Base-by-base conservation (phyloP, 2,113 vertebrate genomes). In the Dascyllus trimaculatus region DNA sequence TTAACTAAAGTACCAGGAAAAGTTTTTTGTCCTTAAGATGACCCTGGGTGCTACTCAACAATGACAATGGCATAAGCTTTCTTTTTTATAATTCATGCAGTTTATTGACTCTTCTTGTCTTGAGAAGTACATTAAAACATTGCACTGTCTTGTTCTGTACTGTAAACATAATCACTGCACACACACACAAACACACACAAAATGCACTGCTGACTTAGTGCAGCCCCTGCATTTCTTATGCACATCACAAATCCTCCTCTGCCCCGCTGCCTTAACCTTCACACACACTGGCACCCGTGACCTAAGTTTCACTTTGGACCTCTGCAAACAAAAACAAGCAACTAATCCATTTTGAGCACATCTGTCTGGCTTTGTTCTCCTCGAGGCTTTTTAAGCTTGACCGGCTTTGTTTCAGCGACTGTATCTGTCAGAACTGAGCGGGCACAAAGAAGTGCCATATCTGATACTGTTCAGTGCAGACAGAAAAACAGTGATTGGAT, bases 401-500 rank as follows among this genome's bases (percentile, higher is more conserved):
- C 65, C 62, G 76, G 66, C 65, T 81, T 87, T 46, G 18, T 75
- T 75, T 79, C 51, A 77, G 56, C 49, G 52, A 29, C 49, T 58
- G 22, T 65, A 60, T 84, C 82, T 61, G 60, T 71, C 75, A 57
- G 78, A 81, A 80, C 43, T 15, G 35, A 45, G 75, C 19, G 26
- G 29, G 45, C 71, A 46, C 68, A 22, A 59, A 64, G 64, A 76
- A 67, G 74, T 11, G 71, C 57, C 54, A 40, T 56, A 57, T 74
- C 46, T 57, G 52, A 66, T 68, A 35, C 46, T 18, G 66, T 60
- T 59, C 62, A 18, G 65, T 32, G 63, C 32, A 54, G 82, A 85
- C 65, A 51, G 56, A 45, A 45, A 56, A 80, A 59, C 70, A 24
- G 72, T 80, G 92, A 91, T 76, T 72, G 64, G 54, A 87, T 91